These are phyloP conservation scores for Ecdyonurus torrentis DNA, from an alignment of 2,888 invertebrate species.

Conservation along the genomic window DNA sequence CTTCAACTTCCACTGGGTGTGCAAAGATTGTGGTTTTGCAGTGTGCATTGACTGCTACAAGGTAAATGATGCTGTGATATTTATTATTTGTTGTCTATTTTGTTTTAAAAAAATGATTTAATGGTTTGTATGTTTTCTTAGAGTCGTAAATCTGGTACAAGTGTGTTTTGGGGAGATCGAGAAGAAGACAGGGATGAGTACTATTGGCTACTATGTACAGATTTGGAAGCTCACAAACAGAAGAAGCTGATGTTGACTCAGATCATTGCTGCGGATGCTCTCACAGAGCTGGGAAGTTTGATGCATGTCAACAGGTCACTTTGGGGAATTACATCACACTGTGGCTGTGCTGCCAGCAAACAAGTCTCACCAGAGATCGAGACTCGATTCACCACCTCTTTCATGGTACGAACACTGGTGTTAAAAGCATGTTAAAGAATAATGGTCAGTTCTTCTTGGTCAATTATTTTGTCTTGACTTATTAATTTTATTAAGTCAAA, in stretches of 20 bases:
- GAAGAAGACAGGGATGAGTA: conserved; percentile 51
- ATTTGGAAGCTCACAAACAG: conserved; percentile 62
- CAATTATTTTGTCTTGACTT: too few relatives aligned
- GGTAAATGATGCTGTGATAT: too few relatives aligned
- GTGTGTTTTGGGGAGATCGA: conserved; percentile 42
- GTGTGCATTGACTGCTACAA: conserved; percentile 95
- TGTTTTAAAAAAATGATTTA: too few relatives aligned
- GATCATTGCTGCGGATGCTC: conserved; percentile 79
- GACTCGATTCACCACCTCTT: conserved; percentile 32
- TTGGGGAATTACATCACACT: conserved; percentile 61
- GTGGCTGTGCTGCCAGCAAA: conserved; percentile 48
- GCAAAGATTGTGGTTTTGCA: conserved; percentile 89
- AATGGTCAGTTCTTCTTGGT: too few relatives aligned
- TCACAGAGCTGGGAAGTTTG: conserved; percentile 47
- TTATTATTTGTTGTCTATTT: too few relatives aligned
- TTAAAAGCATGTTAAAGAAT: too few relatives aligned
- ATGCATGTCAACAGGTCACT: conserved; percentile 61
- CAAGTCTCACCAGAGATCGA: conserved; percentile 18
- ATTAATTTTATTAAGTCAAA: too few relatives aligned
- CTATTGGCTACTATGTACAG: conserved; percentile 81
- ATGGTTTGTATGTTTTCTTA: too few relatives aligned
- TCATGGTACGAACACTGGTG: conserved; percentile 45
- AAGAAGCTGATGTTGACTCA: conserved; percentile 83
- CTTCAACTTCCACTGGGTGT: conserved; percentile 97
- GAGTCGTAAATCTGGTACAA: conserved; percentile 47